Conservation (phyloP, 2,113 vertebrate genomes). For the Axis porcinus region DNA sequence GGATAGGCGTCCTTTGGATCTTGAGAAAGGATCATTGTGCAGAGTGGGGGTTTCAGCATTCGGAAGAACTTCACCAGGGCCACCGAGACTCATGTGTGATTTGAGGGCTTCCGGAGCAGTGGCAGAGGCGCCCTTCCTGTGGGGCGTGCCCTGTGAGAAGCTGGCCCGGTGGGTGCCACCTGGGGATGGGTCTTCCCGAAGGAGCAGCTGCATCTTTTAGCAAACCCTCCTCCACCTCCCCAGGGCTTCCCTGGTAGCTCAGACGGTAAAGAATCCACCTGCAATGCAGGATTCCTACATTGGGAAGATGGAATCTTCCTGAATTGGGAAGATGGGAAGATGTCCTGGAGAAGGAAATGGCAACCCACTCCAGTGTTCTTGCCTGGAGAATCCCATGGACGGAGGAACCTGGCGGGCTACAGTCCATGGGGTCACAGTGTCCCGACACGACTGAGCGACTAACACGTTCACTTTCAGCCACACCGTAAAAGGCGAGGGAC, state of each 20-base stretch:
- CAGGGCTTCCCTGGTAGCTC: neutral
- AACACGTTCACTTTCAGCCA: neutral
- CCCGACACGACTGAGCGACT: neutral
- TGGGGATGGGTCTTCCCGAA: neutral
- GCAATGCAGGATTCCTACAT: neutral
- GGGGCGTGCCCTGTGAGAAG: neutral
- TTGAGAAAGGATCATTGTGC: neutral
- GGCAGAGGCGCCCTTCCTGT: fast-evolving
- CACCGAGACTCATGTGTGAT: no score
- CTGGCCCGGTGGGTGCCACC: neutral
- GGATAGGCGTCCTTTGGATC: neutral
- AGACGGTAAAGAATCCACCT: neutral
- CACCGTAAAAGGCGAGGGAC: neutral
- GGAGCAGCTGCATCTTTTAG: neutral
- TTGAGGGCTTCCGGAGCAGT: neutral
- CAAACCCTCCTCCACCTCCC: neutral
- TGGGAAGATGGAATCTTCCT: no score
- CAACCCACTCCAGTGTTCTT: neutral
- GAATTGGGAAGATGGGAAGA: neutral
- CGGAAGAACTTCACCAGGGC: neutral
- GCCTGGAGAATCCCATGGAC: neutral
- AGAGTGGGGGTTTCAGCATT: neutral
- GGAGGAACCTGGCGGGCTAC: neutral
- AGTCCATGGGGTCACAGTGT: neutral
- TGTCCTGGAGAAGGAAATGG: neutral